phyloP scores from a whole-genome alignment of 2,113 vertebrate genomes.

The Hemicordylus capensis region DNA sequence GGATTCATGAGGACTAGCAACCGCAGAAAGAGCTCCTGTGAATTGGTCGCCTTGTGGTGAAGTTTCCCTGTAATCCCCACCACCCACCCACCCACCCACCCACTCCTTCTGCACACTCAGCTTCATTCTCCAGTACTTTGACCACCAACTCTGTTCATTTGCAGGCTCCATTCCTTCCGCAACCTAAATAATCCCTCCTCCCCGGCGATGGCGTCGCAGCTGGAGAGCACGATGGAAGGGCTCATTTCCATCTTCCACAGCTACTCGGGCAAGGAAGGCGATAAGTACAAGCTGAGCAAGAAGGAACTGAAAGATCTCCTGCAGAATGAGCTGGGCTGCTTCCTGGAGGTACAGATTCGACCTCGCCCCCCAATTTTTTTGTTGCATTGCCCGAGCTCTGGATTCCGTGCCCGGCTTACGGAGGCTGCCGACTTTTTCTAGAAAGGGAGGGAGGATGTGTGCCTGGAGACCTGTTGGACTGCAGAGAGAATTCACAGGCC shows the following conservation, averaged over 20 bases:
- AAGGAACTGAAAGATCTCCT: conserved; percentile 87
- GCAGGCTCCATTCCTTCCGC: not conserved
- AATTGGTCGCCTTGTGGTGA: not conserved
- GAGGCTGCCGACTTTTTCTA: no score
- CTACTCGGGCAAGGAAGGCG: conserved; percentile 90
- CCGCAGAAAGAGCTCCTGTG: not conserved
- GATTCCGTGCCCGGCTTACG: no score
- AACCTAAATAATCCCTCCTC: no score
- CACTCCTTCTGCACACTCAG: not conserved
- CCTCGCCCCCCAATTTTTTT: not conserved
- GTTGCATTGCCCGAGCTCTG: not conserved
- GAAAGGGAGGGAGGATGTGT: no score
- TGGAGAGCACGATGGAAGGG: conserved; percentile 83
- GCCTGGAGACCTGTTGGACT: no score
- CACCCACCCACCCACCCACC: no score
- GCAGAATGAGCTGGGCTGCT: conserved; percentile 80
- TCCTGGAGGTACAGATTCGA: conserved; percentile 79
- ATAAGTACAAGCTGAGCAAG: conserved; percentile 92
- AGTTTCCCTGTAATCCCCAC: not conserved
- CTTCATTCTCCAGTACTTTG: not conserved
- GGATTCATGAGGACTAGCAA: not conserved
- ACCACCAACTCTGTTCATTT: not conserved
- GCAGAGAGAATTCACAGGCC: no score
- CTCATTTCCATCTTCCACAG: conserved; percentile 88
- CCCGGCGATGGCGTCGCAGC: conserved; percentile 77